Conservation (phyloP, 2,888 invertebrate species). For the Hydriomena furcata region DNA sequence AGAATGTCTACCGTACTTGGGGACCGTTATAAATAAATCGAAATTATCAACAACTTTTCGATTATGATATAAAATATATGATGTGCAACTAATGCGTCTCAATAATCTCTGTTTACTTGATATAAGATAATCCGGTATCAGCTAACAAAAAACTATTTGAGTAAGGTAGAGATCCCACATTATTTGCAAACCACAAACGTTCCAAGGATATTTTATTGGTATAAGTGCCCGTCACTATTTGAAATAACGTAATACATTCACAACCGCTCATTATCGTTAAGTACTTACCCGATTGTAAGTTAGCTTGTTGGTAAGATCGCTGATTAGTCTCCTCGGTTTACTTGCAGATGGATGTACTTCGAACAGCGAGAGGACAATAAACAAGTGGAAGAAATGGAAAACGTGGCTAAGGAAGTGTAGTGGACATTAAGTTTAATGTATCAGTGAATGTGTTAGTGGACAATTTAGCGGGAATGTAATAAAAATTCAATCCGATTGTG, state of each 20-base stretch:
- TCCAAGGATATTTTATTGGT: constrained; percentile 5
- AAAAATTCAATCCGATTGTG: constrained; percentile 31
- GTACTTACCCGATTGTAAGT: constrained; percentile 15
- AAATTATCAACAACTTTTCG: too few species aligned
- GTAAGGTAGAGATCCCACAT: background rate
- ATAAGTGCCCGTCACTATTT: constrained; percentile 4
- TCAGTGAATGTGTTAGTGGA: constrained; percentile 53
- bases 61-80: too few species aligned
- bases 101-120: background rate
- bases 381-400: constrained; percentile 50
- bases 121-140: background rate
- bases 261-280: constrained; percentile 8
- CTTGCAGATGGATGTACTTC: constrained; percentile 87
- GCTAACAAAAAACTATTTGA: constrained; percentile 9
- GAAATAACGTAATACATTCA: constrained; percentile 11
- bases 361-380: constrained; percentile 70
- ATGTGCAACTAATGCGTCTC: background rate
- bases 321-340: constrained; percentile 19
- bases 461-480: constrained; percentile 39
- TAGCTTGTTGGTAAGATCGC: constrained; percentile 7
- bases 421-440: constrained; percentile 45
- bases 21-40: too few species aligned
- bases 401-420: constrained; percentile 50
- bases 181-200: constrained; percentile 5
- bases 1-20: too few species aligned